These are phyloP conservation scores for Oopsacas minuta DNA, from an alignment of 37 sponge, comb jelly and placozoan genomes.

Conservation along the genomic window DNA sequence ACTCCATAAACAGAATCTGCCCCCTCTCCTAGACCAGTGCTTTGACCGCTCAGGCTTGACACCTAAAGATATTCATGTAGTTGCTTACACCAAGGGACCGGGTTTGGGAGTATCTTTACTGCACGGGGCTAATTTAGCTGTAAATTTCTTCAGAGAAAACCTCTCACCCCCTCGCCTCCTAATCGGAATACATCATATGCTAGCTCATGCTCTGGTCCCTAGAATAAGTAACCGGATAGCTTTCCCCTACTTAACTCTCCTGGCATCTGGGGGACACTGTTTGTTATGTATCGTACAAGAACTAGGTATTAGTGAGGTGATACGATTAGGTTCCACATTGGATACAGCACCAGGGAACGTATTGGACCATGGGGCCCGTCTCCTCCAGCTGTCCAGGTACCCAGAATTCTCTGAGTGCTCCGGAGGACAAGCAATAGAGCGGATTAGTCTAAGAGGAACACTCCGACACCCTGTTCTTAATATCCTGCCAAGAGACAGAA, in stretches of 20 bases:
- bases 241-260: slow-evolving; percentile 66
- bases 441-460: slow-evolving; percentile 27
- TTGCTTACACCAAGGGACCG: slow-evolving; percentile 70
- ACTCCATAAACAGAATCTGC: neutral
- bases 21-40: neutral
- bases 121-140: slow-evolving; percentile 38
- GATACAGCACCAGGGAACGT: slow-evolving; percentile 61
- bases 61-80: slow-evolving; percentile 27
- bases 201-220: slow-evolving; percentile 66
- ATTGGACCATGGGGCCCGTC: slow-evolving; percentile 40
- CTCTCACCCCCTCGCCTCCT: slow-evolving; percentile 23
- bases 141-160: neutral
- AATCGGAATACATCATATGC: slow-evolving; percentile 70
- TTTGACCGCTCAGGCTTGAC: neutral
- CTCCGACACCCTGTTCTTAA: slow-evolving; percentile 17
- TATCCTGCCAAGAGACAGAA: neutral
- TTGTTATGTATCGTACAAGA: slow-evolving; percentile 36
- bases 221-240: slow-evolving; percentile 35
- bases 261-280: slow-evolving; percentile 77
- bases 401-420: slow-evolving; percentile 24
- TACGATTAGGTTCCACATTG: slow-evolving; percentile 27
- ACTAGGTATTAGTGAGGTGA: slow-evolving; percentile 17
- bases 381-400: slow-evolving; percentile 36
- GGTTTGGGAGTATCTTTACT: slow-evolving; percentile 44
- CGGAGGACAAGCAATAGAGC: slow-evolving; percentile 64